Conservation (phyloP, 2,888 invertebrate genomes). For the Ormyrus thymus region DNA sequence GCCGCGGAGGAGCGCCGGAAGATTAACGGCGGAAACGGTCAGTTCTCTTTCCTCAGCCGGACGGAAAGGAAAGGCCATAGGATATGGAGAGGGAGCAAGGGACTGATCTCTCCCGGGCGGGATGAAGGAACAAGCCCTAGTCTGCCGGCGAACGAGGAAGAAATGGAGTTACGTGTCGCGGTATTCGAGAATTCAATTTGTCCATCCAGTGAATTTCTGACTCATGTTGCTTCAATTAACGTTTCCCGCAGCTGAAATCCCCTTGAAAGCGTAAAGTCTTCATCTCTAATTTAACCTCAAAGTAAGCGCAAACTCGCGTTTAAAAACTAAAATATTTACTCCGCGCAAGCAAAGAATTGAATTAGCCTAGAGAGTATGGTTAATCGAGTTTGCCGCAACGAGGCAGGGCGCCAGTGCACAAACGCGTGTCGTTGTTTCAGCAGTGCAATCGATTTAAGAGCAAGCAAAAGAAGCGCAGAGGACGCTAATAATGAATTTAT, state of each 20-base stretch:
- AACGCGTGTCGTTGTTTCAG: too few species aligned
- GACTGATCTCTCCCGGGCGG: background rate
- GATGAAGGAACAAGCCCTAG: background rate
- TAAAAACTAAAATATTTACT: too few species aligned
- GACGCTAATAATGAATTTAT: constrained; percentile 1
- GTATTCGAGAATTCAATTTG: constrained; percentile 47
- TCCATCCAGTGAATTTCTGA: constrained; percentile 11
- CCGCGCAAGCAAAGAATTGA: too few species aligned
- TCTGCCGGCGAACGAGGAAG: background rate
- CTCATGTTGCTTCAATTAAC: constrained; percentile 13
- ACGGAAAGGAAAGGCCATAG: too few species aligned
- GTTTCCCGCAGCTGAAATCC: background rate
- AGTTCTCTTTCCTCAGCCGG: constrained; percentile 16
- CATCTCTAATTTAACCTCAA: too few species aligned
- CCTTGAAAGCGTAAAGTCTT: too few species aligned
- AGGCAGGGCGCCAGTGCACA: too few species aligned
- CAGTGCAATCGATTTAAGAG: too few species aligned
- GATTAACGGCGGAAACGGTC: constrained; percentile 62
- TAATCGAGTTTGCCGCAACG: too few species aligned
- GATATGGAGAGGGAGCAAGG: too few species aligned
- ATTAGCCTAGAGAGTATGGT: background rate
- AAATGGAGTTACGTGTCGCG: constrained; percentile 24
- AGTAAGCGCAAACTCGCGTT: too few species aligned
- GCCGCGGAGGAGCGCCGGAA: constrained; percentile 49
- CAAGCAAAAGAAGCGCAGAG: too few species aligned